These are phyloP conservation scores for Priocnemis perturbator DNA, from an alignment of 2,888 invertebrate species.

Conservation along the genomic window DNA sequence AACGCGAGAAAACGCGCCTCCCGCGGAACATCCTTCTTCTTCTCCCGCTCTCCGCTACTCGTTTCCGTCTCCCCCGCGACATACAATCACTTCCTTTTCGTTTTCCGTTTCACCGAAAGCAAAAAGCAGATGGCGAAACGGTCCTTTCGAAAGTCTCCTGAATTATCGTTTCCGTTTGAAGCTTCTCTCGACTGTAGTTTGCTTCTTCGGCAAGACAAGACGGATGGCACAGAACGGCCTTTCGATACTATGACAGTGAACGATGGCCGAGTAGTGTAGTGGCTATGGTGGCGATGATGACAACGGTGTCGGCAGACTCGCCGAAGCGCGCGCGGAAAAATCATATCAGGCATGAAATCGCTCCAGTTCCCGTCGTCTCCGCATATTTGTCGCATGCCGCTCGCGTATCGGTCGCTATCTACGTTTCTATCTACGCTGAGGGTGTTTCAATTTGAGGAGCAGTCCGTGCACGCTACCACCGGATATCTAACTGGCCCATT, in stretches of 20 bases:
- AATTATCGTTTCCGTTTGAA: not conserved
- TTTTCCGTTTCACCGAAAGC: not conserved
- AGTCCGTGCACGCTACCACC: too few species aligned
- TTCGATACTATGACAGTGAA: too few species aligned
- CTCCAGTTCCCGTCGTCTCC: slow-evolving; percentile 61
- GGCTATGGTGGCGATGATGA: not conserved
- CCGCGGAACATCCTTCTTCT: not conserved
- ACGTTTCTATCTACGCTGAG: not conserved
- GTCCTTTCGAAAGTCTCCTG: not conserved
- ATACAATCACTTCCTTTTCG: not conserved
- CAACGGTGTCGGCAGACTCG: not conserved
- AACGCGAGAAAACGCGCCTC: not conserved
- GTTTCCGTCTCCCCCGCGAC: too few species aligned
- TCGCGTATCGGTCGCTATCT: too few species aligned
- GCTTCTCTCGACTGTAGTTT: too few species aligned
- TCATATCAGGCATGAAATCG: slow-evolving; percentile 67
- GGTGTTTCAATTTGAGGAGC: not conserved
- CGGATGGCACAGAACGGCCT: too few species aligned
- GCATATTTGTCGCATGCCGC: too few species aligned
- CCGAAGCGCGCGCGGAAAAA: slow-evolving; percentile 33
- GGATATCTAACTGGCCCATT: too few species aligned
- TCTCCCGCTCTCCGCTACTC: not conserved
- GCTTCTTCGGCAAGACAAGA: too few species aligned
- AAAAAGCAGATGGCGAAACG: not conserved
- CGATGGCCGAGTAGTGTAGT: too few species aligned